Base-by-base conservation (phyloP, 2,888 invertebrate genomes). In the Bombylius discolor region DNA sequence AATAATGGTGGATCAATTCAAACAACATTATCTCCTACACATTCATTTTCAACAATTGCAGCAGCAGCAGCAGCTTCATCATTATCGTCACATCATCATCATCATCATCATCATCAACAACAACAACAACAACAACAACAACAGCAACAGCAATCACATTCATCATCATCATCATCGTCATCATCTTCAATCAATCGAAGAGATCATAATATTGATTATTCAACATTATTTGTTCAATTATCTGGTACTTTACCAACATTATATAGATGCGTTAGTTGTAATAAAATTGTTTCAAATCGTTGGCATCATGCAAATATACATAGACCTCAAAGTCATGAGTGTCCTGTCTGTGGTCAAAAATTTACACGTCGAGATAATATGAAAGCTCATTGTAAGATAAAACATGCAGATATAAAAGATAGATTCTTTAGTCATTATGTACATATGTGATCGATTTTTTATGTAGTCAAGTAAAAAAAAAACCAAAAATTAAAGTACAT, bases 261-360 rank as follows among this genome's bases (percentile, higher is more conserved):
- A 57, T 81, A 79, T 68, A 76, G 76, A 63, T 83, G 82, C 67
- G 77, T 78, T 60, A 75, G 78, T 65, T 82, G 81, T 71, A 78
- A 79, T 63, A 81, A 82, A 68, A 78, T 76, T 63, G 81, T 82
- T 62, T 79, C 78, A 64, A 80, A 81, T 70, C 77, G 81, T 63
- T 81, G 81, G 81, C 81, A 82, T 65, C 81, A 81, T 66, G 75
- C 79, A 64, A 78, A 80, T 64, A 79, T 79, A 56, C 81, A 81
- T 67, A 70, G 76, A 60, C 79, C 79, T 44, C 78, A 80, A 70
- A 77, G 77, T 65, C 79, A 78, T 67, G 77, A 76, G 68, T 81
- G 80, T 67, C 79, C 81, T 4, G 75, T 79, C 65, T 81, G 80
- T 66, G 76, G 77, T 51, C 78, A 78, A 66, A 78, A 78, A 61